phyloP scores from a whole-genome alignment of 2,888 invertebrate species.

The Hoplodrina ambigua region DNA sequence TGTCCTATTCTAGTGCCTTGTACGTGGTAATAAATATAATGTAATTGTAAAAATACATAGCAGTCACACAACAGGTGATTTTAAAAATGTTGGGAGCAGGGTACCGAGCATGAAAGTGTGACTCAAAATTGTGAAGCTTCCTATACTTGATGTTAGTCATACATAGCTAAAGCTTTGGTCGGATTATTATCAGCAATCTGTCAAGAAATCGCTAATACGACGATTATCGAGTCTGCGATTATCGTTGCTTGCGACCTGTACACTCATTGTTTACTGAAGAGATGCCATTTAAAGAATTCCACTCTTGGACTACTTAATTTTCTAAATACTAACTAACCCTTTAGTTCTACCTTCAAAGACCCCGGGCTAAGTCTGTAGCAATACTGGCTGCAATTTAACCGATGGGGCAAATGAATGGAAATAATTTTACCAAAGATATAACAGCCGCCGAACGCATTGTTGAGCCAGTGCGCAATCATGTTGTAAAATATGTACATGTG shows the following conservation, averaged over 20 bases:
- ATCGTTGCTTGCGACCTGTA: constrained; percentile 27
- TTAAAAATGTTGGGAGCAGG: background rate
- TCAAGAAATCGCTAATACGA: too few relatives aligned
- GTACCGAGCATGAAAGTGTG: background rate
- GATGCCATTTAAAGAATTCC: constrained; percentile 21
- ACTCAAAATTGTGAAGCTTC: background rate
- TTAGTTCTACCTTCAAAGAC: constrained; percentile 8
- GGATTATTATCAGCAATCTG: background rate
- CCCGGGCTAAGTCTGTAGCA: constrained; percentile 8
- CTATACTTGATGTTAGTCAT: constrained; percentile 8
- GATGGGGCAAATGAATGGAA: constrained; percentile 20
- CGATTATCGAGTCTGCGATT: constrained; percentile 2
- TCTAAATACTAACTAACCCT: constrained; percentile 9
- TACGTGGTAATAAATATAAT: constrained; percentile 52
- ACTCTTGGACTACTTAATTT: constrained; percentile 4
- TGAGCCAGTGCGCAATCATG: constrained; percentile 27
- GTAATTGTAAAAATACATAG: constrained; percentile 37
- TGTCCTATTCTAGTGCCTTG: constrained; percentile 65
- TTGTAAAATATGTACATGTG: constrained; percentile 44
- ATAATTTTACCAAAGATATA: constrained; percentile 65
- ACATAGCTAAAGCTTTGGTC: constrained; percentile 1
- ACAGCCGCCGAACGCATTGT: constrained; percentile 42
- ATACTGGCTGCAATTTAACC: constrained; percentile 1
- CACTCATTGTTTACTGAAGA: background rate
- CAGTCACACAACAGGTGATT: constrained; percentile 19